These are phyloP conservation scores for Beaufortia kweichowensis DNA, from an alignment of 2,113 vertebrate genomes.

Conservation along the genomic window DNA sequence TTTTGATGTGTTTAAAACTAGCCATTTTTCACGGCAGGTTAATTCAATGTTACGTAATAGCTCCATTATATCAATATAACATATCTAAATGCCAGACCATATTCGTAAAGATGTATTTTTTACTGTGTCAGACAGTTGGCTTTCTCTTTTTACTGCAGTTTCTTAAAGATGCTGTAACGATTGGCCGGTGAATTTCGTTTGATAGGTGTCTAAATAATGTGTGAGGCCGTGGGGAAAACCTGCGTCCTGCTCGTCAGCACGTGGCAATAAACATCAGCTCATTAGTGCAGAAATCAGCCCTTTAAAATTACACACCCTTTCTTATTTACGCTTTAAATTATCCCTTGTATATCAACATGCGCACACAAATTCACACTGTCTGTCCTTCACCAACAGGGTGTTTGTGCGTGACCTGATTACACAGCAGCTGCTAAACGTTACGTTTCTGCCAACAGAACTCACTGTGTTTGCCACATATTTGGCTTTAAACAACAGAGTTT, in stretches of 20 bases:
- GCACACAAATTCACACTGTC: not conserved
- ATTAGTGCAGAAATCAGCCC: constrained; percentile 31
- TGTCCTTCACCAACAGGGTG: not conserved
- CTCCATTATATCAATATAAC: too few species aligned
- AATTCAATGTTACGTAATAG: not conserved
- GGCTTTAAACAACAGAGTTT: not conserved
- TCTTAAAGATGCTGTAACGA: not conserved
- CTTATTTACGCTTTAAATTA: constrained; percentile 15
- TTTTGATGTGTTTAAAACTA: not conserved
- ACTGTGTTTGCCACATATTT: not conserved
- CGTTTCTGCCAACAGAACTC: not conserved
- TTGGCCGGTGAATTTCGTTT: not conserved
- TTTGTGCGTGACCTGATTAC: not conserved
- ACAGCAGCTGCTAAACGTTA: not conserved
- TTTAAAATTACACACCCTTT: constrained; percentile 20
- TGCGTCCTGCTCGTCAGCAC: not conserved
- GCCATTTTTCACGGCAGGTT: not conserved
- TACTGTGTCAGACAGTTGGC: not conserved
- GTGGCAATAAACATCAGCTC: constrained; percentile 25
- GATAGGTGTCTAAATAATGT: constrained; percentile 8
- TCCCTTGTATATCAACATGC: constrained; percentile 10
- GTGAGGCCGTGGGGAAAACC: not conserved
- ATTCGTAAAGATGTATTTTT: not conserved
- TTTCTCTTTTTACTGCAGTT: not conserved
- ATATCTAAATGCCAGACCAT: not conserved